These are phyloP conservation scores for Chloebia gouldiae DNA, from an alignment of 2,113 vertebrate species.

Conservation along the genomic window DNA sequence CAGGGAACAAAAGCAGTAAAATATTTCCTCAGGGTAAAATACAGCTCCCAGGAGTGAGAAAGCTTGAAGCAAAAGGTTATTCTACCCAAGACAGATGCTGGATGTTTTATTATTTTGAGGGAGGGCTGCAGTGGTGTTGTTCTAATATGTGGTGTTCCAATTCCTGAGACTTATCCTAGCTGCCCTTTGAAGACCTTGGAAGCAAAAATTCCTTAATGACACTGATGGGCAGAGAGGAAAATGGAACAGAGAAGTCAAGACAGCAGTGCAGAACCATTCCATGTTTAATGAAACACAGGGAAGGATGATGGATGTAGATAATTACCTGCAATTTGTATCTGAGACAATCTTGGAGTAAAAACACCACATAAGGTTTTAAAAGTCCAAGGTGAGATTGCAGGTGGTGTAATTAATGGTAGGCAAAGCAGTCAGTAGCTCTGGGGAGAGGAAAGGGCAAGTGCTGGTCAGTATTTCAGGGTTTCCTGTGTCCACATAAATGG, in stretches of 20 bases:
- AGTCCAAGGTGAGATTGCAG: neutral
- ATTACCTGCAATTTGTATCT: conserved; percentile 26
- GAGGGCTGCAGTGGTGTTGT: neutral
- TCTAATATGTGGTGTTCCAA: neutral
- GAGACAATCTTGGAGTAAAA: neutral
- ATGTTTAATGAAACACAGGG: neutral
- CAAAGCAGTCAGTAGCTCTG: neutral
- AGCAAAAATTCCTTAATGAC: neutral
- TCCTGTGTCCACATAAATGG: neutral
- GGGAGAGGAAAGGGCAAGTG: neutral
- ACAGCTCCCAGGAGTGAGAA: conserved; percentile 51
- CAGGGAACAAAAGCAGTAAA: conserved; percentile 52
- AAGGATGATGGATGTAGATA: conserved; percentile 43
- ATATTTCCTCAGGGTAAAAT: conserved; percentile 57
- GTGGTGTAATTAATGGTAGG: neutral
- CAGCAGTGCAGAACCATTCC: neutral
- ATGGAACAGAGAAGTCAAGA: neutral
- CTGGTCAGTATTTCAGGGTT: neutral
- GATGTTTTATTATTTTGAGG: conserved; percentile 19
- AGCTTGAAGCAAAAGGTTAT: conserved; percentile 61
- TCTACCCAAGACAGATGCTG: conserved; percentile 44
- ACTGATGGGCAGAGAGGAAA: neutral
- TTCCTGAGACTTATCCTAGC: neutral
- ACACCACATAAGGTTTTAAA: neutral
- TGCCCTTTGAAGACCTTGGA: conserved; percentile 22